Base-by-base conservation (phyloP, 2,888 invertebrate genomes). In the Dynastes grantii region DNA sequence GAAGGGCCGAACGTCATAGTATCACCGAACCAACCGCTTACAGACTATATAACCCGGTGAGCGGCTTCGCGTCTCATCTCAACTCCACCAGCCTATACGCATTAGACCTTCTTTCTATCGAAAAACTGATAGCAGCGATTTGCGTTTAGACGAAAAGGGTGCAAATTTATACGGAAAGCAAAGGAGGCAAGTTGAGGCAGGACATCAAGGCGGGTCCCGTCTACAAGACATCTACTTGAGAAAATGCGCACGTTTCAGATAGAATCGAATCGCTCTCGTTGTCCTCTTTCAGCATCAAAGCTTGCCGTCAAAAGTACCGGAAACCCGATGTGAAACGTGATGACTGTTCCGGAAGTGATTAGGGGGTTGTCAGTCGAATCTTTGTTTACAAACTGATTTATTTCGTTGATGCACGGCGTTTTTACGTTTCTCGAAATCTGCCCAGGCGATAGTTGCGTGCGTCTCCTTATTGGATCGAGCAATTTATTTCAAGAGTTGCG, bases 61-160 rank as follows among this genome's bases (percentile, higher is more conserved):
- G n/a, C 22, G 22, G 22, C 22, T 55, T 55, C 55, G 55, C 16
- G 22, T 16, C 45, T 16, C 2, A 1, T 16, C 22, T 67, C 6
- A 45, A 4, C 45, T 67, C 40, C 37, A 11, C 3, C 22, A 37
- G 40, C 22, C 22, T 67, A 13, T 40, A 67, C 55, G 55, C 22
- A 40, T 16, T 2, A 22, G 65, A 22, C n/a, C 40, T 40, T 40
- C 65, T 45, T 67, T 67, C 27, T 40, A 45, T 55, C 55, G 16
- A 45, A 67, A 22, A 45, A 67, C 45, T 45, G 65, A 67, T 67
- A 67, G 65, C 45, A 67, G 65, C 65, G 63, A 63, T 63, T 63
- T 63, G 63, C 63, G 65, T 67, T 67, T 45, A 40, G 40, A 67
- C 65, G 65, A 67, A 67, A 67, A 67, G 65, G 65, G 65, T 67